These are phyloP conservation scores for Chiroxiphia lanceolata DNA, from an alignment of 2,797 vertebrate species.

Conservation along the genomic window DNA sequence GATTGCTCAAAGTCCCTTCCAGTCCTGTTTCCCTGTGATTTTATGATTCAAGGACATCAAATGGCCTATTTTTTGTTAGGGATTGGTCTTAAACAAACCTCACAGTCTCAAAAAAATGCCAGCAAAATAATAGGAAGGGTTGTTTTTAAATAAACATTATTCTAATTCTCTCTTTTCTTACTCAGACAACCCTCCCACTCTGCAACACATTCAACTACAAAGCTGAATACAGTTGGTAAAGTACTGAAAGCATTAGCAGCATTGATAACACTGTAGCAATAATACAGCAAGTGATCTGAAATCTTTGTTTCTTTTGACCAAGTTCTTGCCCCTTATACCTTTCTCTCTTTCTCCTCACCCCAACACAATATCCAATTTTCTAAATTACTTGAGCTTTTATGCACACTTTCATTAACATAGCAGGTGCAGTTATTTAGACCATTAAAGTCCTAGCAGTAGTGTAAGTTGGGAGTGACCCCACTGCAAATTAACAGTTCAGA, in stretches of 20 bases:
- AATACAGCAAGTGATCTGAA: slow-evolving; percentile 21
- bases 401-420: slow-evolving; percentile 51
- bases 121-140: background rate
- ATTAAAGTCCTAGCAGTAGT: slow-evolving; percentile 13
- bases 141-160: background rate
- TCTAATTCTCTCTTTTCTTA: background rate
- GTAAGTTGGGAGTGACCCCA: slow-evolving; percentile 46
- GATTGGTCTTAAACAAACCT: background rate
- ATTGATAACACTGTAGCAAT: background rate
- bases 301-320: slow-evolving; percentile 18
- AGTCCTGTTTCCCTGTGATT: background rate
- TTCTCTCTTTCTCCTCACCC: background rate
- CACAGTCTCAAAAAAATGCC: background rate
- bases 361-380: slow-evolving; percentile 46
- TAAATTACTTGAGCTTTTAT: slow-evolving; percentile 54
- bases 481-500: slow-evolving; percentile 51
- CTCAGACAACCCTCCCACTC: background rate
- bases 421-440: slow-evolving; percentile 60
- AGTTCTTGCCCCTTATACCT: background rate
- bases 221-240: background rate
- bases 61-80: background rate
- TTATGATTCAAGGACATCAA: background rate
- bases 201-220: background rate
- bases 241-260: slow-evolving; percentile 22
- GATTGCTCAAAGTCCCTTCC: background rate